Base-by-base conservation (phyloP, 2,797 vertebrate species). In the Sebastiscus albofasciatus region DNA sequence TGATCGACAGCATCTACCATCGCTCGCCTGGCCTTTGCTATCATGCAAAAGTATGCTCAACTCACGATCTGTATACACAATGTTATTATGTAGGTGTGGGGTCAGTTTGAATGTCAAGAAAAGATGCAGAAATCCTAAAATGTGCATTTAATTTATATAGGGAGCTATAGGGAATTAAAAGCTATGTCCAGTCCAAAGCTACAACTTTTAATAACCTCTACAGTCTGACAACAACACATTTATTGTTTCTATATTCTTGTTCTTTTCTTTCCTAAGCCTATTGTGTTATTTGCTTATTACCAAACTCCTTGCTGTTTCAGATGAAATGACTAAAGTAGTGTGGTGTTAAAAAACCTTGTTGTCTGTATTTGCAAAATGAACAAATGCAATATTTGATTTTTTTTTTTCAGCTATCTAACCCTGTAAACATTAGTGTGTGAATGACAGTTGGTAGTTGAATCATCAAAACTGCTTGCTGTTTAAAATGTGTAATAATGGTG, bases 401-500 rank as follows among this genome's bases (percentile, higher is more conserved):
- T 33, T 60, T 46, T 34, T 24, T 24, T 24, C 55, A 49, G 65
- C 18, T 60, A 18, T 77, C 16, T 27, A 60, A 67, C 20, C n/a
- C 6, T 61, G 27, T 29, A 59, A 29, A 27, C 8, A 22, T 61
- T 11, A 60, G 8, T 34, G 6, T 52, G 16, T 64, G 60, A 72
- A 36, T 64, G 87, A 76, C 61, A 77, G 67, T 39, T 24, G 4
- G 16, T 49, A 2, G 66, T 36, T 75, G 64, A 79, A 77, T 80
- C 46, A 72, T 77, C 34, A 77, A 58, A 74, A 80, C 61, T 36
- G 10, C 6, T 54, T 68, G 7, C 49, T 49, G 65, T 81, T 81
- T 87, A 84, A 83, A 87, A 68, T 77, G n/a, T 65, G 69, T 54
- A 79, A 82, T 81, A 75, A 72, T 39, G 52, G 31, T 18, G 33